Percentiles rank a stretch among this genome's conserved stretches.
These are phyloP conservation scores for Pocillopora verrucosa DNA, from an alignment of 64 coral and sea anemone species.

Conservation along the genomic window DNA sequence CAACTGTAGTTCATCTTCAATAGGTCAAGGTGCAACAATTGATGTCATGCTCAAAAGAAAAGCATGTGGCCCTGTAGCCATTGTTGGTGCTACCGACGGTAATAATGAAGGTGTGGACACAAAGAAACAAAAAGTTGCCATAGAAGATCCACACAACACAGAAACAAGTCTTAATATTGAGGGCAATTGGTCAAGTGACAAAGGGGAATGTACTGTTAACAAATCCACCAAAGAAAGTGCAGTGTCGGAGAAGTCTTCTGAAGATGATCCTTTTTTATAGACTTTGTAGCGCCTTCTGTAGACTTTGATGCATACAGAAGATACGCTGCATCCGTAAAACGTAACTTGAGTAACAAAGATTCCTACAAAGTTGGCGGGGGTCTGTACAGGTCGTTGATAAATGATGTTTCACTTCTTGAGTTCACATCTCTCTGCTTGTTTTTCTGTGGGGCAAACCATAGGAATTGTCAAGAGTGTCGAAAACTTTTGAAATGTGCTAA, in stretches of 20 bases:
- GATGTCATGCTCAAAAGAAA: slow-evolving; percentile 32
- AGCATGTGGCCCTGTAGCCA: slow-evolving; percentile 30
- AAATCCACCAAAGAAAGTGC: no score
- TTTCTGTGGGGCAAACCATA: slow-evolving; percentile 46
- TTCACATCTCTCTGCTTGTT: slow-evolving; percentile 51
- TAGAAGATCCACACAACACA: not conserved
- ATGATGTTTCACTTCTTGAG: slow-evolving; percentile 45
- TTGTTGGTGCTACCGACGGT: not conserved
- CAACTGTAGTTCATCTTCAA: not conserved
- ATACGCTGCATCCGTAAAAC: not conserved
- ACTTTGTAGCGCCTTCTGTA: not conserved
- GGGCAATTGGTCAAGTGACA: no score
- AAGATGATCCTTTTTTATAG: no score
- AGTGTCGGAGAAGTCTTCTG: no score
- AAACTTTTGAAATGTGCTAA: slow-evolving; percentile 21
- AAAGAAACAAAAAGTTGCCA: slow-evolving; percentile 27
- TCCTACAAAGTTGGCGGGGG: slow-evolving; percentile 27
- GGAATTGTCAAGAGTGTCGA: slow-evolving; percentile 50
- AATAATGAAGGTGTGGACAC: slow-evolving; percentile 18
- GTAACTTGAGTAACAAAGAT: slow-evolving; percentile 35
- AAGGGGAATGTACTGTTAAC: no score
- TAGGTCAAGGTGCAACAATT: slow-evolving; percentile 38
- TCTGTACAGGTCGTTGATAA: slow-evolving; percentile 48
- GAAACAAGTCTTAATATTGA: no score
- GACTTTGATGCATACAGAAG: slow-evolving; percentile 37